Percentiles rank a stretch among this genome's conserved stretches.
Conservation (phyloP, 2,797 vertebrate genomes). For the Pygocentrus nattereri region DNA sequence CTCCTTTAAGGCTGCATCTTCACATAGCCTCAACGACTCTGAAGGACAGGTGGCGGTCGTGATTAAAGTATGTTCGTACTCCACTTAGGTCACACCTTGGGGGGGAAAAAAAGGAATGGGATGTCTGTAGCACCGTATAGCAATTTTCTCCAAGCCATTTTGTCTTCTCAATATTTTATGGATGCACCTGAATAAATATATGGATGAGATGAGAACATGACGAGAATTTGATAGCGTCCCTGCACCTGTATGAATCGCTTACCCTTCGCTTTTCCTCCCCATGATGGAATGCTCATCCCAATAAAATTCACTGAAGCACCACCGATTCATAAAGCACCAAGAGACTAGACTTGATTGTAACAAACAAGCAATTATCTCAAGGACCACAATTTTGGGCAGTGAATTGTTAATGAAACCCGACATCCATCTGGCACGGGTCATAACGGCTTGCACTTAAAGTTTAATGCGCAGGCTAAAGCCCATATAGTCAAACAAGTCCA, state of each 20-base stretch:
- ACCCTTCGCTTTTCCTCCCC: background rate
- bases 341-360: slow-evolving; percentile 19
- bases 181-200: slow-evolving; percentile 18
- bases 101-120: slow-evolving; percentile 3
- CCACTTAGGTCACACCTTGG: slow-evolving; percentile 20
- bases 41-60: background rate
- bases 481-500: slow-evolving; percentile 37
- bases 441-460: slow-evolving; percentile 53
- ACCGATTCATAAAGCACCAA: background rate
- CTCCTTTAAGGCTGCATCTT: background rate
- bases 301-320: background rate
- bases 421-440: slow-evolving; percentile 25
- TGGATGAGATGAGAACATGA: slow-evolving; percentile 22
- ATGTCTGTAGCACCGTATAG: slow-evolving; percentile 1
- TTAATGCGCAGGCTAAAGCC: slow-evolving; percentile 48
- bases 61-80: no score
- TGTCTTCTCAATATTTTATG: slow-evolving; percentile 29
- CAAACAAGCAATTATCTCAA: slow-evolving; percentile 25
- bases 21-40: background rate
- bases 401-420: slow-evolving; percentile 38
- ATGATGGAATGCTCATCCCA: background rate
- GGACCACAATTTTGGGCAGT: slow-evolving; percentile 33
- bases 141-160: slow-evolving; percentile 14
- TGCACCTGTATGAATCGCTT: background rate
- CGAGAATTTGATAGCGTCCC: background rate